These are phyloP conservation scores for Cephus pygmeus DNA, from an alignment of 2,888 invertebrate genomes.

Conservation along the genomic window DNA sequence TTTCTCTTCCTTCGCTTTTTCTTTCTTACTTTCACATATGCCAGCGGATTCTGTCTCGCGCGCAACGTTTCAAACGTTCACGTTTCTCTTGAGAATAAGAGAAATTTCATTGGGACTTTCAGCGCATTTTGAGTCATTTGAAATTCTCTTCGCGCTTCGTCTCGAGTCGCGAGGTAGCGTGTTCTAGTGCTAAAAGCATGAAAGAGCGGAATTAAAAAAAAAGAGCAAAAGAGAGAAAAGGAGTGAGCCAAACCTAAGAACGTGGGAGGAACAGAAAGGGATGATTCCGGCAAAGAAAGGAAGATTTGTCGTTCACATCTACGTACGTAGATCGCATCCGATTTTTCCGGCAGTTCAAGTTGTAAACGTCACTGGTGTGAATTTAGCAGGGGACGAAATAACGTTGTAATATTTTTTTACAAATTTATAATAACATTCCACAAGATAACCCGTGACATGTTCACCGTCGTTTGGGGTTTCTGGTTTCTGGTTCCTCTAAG, in stretches of 20 bases:
- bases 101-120: background rate
- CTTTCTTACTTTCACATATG: background rate
- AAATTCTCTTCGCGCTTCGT: background rate
- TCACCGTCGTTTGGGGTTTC: background rate
- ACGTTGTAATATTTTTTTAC: background rate
- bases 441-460: background rate
- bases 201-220: background rate
- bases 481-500: background rate
- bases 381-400: background rate
- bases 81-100: slow-evolving; percentile 2
- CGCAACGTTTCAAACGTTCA: background rate
- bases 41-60: background rate
- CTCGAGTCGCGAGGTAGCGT: background rate
- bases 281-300: background rate
- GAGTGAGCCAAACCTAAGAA: no score
- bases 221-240: background rate
- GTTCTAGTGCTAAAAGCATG: background rate
- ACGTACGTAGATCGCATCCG: background rate
- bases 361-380: background rate
- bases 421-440: background rate
- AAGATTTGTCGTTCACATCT: background rate
- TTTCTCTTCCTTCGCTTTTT: background rate
- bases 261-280: background rate
- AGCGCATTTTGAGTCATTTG: background rate
- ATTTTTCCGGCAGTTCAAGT: background rate